phyloP scores from a whole-genome alignment of 2,113 vertebrate genomes.

The Numida meleagris region DNA sequence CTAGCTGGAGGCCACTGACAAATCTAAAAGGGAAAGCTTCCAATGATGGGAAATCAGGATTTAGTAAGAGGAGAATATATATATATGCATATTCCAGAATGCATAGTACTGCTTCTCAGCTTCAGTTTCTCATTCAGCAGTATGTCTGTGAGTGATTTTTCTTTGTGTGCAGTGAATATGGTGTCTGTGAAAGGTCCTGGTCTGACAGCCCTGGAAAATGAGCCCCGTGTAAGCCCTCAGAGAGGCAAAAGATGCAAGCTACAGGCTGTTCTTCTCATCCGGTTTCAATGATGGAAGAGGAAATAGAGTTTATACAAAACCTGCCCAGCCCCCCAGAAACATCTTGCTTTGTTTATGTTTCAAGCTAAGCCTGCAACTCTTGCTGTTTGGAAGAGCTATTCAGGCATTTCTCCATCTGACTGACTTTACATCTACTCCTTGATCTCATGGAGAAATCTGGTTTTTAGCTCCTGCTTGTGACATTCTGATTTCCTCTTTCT shows the following conservation, averaged over 20 bases:
- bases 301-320: conserved; percentile 66
- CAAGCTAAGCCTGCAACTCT: conserved; percentile 22
- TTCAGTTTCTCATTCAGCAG: conserved; percentile 18
- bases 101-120: background rate
- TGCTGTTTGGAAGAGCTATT: conserved; percentile 20
- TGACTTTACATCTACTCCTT: conserved; percentile 54
- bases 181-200: conserved; percentile 36
- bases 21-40: conserved; percentile 1
- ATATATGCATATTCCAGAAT: conserved; percentile 23
- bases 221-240: conserved; percentile 14
- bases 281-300: conserved; percentile 61
- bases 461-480: conserved; percentile 31
- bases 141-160: background rate
- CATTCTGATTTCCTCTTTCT: conserved; percentile 8
- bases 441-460: conserved; percentile 50
- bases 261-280: conserved; percentile 51
- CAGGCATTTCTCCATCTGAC: conserved; percentile 63
- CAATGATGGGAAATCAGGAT: background rate
- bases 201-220: background rate
- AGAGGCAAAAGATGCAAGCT: conserved; percentile 37
- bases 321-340: conserved; percentile 62
- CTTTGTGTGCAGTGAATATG: conserved; percentile 19
- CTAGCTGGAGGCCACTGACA: background rate
- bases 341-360: conserved; percentile 68
- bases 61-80: background rate